Base-by-base conservation (phyloP, 2,113 vertebrate genomes). In the Agapornis roseicollis region DNA sequence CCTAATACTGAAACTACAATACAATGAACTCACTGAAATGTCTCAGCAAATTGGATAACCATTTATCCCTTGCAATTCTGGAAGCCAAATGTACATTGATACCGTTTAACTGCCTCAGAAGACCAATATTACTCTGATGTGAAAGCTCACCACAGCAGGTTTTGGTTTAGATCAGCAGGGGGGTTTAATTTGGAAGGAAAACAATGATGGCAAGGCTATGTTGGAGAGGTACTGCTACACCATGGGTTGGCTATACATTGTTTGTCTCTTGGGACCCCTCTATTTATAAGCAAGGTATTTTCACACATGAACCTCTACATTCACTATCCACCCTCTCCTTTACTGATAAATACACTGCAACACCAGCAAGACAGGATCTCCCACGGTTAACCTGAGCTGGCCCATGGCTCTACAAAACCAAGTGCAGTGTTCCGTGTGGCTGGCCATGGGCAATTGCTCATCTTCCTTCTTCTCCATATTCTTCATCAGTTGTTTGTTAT, bases 1-100 rank as follows among this genome's bases (percentile, higher is more conserved):
- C 80, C 85, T 87, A 85, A 91, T 72, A 94, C 42, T 27, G 55
- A 83, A 89, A 73, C 42, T 95, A 76, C 80, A 94, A 90, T 53
- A 72, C 85, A 94, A 61, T 76, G 81, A 94, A 76, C 61, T 88
- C 72, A 50, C 42, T 4, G 5, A 92, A 96, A 89, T 41, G 65
- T 66, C 85, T 96, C 92, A 90, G 71, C 28, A 94, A 91, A 96
- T 72, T 91, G 69, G 63, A 86, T 93, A 89, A 96, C 87, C 44
- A 94, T 93, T 96, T 93, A 85, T 77, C 49, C 65, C 50, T 93
- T 93, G 87, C 90, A 95, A 95, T 56, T 96, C 87, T 90, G 69
- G 68, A 96, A 96, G 82, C 33, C 64, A 88, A 91, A 89, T 49
- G 80, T 60, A 84, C 94, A 84, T 58, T 35, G 86, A 60, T 87